Conservation (phyloP, 2,888 invertebrate species). For the Prosopocoilus inquinatus region DNA sequence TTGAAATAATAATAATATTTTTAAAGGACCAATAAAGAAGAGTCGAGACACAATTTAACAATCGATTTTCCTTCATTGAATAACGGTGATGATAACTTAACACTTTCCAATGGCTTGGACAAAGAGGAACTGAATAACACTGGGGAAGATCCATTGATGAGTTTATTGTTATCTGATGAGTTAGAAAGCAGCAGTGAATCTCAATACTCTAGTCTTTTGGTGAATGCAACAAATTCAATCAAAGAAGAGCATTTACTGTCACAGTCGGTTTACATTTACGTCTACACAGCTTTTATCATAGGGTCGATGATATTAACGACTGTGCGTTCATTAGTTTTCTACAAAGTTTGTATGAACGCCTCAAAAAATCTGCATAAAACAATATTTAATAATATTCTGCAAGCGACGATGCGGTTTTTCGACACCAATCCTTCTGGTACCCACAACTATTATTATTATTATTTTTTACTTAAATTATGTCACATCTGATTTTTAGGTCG, state of each 20-base stretch:
- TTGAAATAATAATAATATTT: background rate
- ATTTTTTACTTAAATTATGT: background rate
- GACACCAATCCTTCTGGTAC: constrained; percentile 77
- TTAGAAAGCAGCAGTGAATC: no score
- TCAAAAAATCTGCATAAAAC: constrained; percentile 72
- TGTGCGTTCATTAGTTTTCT: constrained; percentile 68
- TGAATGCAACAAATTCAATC: no score
- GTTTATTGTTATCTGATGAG: no score
- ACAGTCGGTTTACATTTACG: constrained; percentile 48
- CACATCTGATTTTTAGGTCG: constrained; percentile 55
- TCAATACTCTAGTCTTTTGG: no score
- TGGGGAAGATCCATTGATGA: no score
- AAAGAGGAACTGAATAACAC: background rate
- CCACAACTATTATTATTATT: background rate
- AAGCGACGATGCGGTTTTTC: constrained; percentile 79
- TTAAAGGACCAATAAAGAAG: constrained; percentile 51
- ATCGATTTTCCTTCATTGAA: background rate
- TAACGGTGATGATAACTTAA: no score
- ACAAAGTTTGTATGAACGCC: constrained; percentile 71
- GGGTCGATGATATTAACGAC: constrained; percentile 61
- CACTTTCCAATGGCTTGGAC: background rate
- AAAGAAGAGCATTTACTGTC: no score
- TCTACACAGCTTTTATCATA: constrained; percentile 61
- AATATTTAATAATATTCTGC: constrained; percentile 74
- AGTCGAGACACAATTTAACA: constrained; percentile 33